These are phyloP conservation scores for Sarcophaga peregrina DNA, from an alignment of 1,140 invertebrate species.

Conservation along the genomic window DNA sequence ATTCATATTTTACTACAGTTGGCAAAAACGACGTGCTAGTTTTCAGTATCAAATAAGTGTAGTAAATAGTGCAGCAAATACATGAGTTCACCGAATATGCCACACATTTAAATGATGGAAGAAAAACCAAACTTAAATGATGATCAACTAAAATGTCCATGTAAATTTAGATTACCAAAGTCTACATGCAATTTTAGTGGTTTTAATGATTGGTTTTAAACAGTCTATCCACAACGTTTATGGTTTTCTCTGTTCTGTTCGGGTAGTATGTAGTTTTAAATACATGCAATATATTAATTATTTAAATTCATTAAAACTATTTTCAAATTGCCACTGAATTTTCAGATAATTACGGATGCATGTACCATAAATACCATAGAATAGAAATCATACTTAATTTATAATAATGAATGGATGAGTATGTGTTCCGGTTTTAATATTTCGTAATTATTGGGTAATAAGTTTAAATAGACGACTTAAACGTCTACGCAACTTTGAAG, in stretches of 20 bases:
- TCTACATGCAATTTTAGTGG: not conserved
- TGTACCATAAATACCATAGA: too few species aligned
- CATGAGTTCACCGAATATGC: not conserved
- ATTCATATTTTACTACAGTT: too few species aligned
- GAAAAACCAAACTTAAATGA: not conserved
- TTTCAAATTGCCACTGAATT: not conserved
- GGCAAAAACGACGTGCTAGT: too few species aligned
- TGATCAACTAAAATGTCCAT: slow-evolving; percentile 7
- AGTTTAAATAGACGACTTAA: too few species aligned
- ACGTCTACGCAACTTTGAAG: too few species aligned
- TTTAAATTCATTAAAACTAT: slow-evolving; percentile 5
- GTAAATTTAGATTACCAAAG: not conserved
- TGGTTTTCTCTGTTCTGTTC: not conserved
- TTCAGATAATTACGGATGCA: too few species aligned
- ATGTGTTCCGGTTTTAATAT: too few species aligned
- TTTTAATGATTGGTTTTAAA: not conserved
- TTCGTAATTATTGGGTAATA: too few species aligned
- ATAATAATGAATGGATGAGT: too few species aligned
- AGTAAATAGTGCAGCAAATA: too few species aligned
- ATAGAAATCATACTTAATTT: too few species aligned
- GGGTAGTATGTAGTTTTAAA: not conserved
- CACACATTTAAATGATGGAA: not conserved
- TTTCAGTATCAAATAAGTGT: too few species aligned
- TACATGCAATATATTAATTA: not conserved
- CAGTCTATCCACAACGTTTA: not conserved